Percentiles rank a stretch among this genome's conserved stretches.
These are phyloP conservation scores for Falcaria lacertinaria DNA, from an alignment of 2,888 invertebrate genomes.

Conservation along the genomic window DNA sequence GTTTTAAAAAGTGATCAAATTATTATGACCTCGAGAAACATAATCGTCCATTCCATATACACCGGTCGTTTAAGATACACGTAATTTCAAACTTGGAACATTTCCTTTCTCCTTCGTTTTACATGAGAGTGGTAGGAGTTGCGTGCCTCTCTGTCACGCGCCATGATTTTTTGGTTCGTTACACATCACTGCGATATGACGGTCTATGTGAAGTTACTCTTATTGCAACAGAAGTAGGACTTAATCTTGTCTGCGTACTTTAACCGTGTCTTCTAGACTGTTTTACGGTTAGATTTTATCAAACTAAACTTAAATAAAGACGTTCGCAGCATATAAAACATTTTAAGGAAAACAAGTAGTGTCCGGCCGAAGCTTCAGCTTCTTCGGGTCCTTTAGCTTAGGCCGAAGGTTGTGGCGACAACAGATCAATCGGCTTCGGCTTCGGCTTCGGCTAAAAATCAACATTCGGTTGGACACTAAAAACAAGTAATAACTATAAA, in stretches of 20 bases:
- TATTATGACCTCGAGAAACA: neutral
- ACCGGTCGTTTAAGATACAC: neutral
- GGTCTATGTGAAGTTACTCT: neutral
- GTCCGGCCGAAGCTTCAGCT: too few relatives aligned
- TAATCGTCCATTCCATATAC: neutral
- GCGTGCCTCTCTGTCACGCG: slow-evolving; percentile 27
- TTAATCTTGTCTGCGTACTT: neutral
- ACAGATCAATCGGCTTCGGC: too few relatives aligned
- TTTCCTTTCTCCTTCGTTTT: slow-evolving; percentile 17
- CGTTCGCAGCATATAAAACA: too few relatives aligned
- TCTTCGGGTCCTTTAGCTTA: too few relatives aligned
- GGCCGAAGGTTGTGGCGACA: too few relatives aligned
- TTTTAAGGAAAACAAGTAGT: too few relatives aligned
- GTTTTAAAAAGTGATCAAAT: neutral
- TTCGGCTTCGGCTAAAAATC: too few relatives aligned
- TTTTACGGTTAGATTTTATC: neutral
- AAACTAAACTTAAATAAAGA: neutral
- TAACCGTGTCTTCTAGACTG: neutral
- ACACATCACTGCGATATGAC: slow-evolving; percentile 15
- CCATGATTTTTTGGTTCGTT: slow-evolving; percentile 35
- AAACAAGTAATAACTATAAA: too few relatives aligned
- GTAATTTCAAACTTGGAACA: neutral
- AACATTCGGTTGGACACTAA: too few relatives aligned
- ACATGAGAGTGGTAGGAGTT: slow-evolving; percentile 12
- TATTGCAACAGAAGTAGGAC: neutral